A percentile compares a stretch with the other conserved stretches of the same genome.
phyloP scores from a whole-genome alignment of 2,113 vertebrate species.

The Lepidothrix coronata region DNA sequence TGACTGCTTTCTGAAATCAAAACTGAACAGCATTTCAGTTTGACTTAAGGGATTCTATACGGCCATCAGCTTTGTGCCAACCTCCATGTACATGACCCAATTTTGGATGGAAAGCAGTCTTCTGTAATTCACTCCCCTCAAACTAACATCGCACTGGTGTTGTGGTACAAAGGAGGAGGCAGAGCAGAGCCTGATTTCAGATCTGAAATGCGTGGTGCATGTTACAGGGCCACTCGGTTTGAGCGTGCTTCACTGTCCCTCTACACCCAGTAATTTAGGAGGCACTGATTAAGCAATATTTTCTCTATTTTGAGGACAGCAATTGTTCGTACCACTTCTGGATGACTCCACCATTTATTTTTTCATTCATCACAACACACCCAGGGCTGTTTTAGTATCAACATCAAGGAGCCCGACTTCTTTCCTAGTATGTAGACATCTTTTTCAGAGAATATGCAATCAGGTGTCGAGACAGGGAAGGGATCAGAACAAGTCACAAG shows the following conservation, averaged over 20 bases:
- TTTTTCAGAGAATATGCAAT: background rate
- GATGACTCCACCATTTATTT: background rate
- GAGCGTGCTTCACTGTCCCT: background rate
- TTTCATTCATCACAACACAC: background rate
- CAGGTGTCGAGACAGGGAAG: background rate
- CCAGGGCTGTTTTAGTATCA: background rate
- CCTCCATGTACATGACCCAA: background rate
- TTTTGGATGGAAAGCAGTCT: background rate
- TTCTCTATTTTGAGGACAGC: background rate
- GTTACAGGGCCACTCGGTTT: background rate
- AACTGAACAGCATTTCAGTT: background rate
- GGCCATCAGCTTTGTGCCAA: background rate
- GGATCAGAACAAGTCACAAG: background rate
- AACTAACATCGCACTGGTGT: fast-evolving
- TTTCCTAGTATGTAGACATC: background rate
- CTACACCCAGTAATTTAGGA: background rate
- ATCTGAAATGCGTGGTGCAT: background rate
- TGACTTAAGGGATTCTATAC: background rate
- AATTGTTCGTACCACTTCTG: background rate
- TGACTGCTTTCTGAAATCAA: background rate
- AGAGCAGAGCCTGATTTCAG: background rate
- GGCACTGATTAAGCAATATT: background rate
- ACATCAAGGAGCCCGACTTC: background rate
- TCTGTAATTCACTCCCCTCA: background rate
- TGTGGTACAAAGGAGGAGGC: background rate